Conservation (phyloP, 2,113 vertebrate species). For the Sinocyclocheilus anshuiensis region DNA sequence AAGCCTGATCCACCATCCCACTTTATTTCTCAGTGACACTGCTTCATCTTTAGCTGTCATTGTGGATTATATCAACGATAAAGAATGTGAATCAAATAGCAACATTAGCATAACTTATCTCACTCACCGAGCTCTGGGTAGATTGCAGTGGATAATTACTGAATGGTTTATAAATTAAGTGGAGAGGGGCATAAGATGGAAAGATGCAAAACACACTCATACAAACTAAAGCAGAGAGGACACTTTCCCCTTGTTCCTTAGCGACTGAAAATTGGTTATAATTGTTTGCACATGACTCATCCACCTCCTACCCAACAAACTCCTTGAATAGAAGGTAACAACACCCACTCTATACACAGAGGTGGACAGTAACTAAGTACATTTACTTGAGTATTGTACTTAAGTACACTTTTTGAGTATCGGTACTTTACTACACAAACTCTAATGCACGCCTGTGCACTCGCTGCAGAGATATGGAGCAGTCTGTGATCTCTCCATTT, state of each 20-base stretch:
- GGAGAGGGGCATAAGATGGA: conserved; percentile 28
- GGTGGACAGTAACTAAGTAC: too few species aligned
- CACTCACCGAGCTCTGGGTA: not conserved
- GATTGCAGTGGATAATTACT: conserved; percentile 44
- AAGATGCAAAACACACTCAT: conserved; percentile 31
- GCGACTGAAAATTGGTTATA: conserved; percentile 61
- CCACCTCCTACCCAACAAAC: conserved; percentile 59
- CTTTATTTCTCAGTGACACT: conserved; percentile 3
- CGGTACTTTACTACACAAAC: too few species aligned
- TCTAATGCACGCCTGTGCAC: not conserved
- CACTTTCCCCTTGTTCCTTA: conserved; percentile 58
- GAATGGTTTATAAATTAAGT: conserved; percentile 45
- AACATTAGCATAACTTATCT: conserved; percentile 39
- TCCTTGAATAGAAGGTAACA: conserved; percentile 61
- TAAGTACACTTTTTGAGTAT: too few species aligned
- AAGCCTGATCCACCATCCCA: not conserved
- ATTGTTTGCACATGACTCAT: conserved; percentile 64
- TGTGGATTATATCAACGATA: conserved; percentile 23
- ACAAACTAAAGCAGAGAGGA: conserved; percentile 48
- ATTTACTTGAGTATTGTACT: too few species aligned
- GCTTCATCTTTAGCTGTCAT: not conserved
- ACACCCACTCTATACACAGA: conserved; percentile 54
- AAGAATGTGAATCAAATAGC: conserved; percentile 29
- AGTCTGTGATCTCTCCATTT: not conserved
- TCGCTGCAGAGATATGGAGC: not conserved